Evolutionary conservation across 1,140 invertebrate species (phyloP).

Genomic region (Apis florea): DNA sequence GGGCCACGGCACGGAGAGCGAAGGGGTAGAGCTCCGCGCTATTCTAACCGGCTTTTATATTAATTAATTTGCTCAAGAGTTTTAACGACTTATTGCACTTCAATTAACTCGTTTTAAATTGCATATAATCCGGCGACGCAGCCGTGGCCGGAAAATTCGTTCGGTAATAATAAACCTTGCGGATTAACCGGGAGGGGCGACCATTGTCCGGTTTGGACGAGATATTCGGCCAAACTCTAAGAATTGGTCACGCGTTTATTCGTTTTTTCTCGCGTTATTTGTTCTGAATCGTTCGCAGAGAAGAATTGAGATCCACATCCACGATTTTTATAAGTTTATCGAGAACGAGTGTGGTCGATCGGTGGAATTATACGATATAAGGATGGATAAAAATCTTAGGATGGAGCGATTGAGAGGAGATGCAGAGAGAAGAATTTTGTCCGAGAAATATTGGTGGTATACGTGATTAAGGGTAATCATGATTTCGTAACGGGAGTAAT

Average conservation of each 20-base stretch:
- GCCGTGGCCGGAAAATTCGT: slow-evolving; percentile 32
- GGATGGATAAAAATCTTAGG: no score
- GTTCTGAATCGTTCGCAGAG: no score
- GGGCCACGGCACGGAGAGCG: slow-evolving; percentile 6
- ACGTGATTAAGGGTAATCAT: neutral
- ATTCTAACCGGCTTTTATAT: slow-evolving; percentile 70
- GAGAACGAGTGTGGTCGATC: no score
- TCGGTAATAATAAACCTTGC: slow-evolving; percentile 45
- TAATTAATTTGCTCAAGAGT: slow-evolving; percentile 77
- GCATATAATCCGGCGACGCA: slow-evolving; percentile 63
- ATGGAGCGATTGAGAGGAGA: no score
- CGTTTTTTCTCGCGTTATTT: no score
- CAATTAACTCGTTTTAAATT: slow-evolving; percentile 76
- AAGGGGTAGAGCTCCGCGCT: slow-evolving; percentile 33
- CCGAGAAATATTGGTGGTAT: neutral
- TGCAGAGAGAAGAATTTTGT: neutral
- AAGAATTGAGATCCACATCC: no score
- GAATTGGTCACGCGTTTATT: neutral
- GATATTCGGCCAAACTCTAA: neutral
- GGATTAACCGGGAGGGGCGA: neutral
- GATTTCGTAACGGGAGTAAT: no score
- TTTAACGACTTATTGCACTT: slow-evolving; percentile 77
- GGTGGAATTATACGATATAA: no score
- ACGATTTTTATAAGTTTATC: no score
- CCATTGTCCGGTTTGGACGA: no score